Evolutionary conservation across 2,888 invertebrate genomes (phyloP).

Genomic region (Cataglyphis albicans): DNA sequence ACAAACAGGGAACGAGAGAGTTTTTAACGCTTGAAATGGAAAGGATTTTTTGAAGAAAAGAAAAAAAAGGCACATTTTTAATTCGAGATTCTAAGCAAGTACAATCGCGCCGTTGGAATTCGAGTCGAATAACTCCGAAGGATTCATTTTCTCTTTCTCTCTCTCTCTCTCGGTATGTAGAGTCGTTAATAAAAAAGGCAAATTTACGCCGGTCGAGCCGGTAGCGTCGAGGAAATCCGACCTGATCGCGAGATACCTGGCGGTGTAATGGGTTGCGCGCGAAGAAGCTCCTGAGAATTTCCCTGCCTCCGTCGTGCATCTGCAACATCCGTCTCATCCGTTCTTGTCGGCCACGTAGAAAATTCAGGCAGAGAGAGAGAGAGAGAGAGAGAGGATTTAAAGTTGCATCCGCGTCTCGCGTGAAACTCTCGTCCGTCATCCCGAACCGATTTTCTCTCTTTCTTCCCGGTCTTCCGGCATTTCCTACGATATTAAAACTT

Average conservation of each 20-base stretch:
- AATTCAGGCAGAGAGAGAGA: conserved; percentile 46
- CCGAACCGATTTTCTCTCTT: not conserved
- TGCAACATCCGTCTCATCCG: conserved; percentile 38
- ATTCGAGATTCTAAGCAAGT: not conserved
- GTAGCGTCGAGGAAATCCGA: conserved; percentile 73
- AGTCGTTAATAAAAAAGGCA: conserved; percentile 78
- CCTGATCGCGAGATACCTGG: conserved; percentile 65
- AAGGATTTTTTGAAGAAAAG: no score
- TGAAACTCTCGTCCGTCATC: conserved; percentile 53
- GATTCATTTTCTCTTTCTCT: conserved; percentile 66
- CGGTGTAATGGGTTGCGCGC: conserved; percentile 63
- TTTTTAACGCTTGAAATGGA: not conserved
- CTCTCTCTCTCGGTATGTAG: not conserved
- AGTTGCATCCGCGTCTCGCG: conserved; percentile 60
- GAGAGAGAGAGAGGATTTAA: conserved; percentile 53
- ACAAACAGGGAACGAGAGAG: conserved; percentile 3
- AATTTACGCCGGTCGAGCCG: conserved; percentile 72
- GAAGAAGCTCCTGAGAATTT: conserved; percentile 55
- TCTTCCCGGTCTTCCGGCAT: not conserved
- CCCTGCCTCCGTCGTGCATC: conserved; percentile 12
- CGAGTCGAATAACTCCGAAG: conserved; percentile 72
- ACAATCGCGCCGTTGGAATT: conserved; percentile 25
- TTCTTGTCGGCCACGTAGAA: conserved; percentile 9
- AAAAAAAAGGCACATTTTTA: not conserved
- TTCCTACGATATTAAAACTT: conserved; percentile 67